phyloP scores from a whole-genome alignment of 1,140 invertebrate genomes.

The Leptinotarsa lineolata region DNA sequence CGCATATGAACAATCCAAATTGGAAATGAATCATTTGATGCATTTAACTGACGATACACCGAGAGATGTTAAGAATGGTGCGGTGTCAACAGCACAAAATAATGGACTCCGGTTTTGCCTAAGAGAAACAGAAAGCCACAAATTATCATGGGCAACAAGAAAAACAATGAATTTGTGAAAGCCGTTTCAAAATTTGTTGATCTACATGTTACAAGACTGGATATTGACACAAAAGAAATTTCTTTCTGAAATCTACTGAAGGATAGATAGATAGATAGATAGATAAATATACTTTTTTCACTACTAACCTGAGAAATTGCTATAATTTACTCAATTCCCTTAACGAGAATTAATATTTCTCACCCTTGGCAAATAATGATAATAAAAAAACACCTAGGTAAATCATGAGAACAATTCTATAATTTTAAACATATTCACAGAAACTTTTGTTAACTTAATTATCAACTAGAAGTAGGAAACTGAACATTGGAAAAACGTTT shows the following conservation, averaged over 20 bases:
- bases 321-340: too few species aligned
- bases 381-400: too few species aligned
- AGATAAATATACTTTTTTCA: too few species aligned
- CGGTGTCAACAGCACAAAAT: conserved; percentile 7
- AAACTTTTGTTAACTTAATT: too few species aligned
- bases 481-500: too few species aligned
- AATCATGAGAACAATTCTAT: too few species aligned
- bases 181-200: conserved; percentile 9
- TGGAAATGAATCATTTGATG: neutral
- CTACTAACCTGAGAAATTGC: too few species aligned
- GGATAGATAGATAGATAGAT: too few species aligned
- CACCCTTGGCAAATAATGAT: too few species aligned
- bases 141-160: conserved; percentile 14
- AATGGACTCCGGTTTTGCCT: conserved; percentile 3
- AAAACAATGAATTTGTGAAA: conserved; percentile 4
- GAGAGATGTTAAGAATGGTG: neutral
- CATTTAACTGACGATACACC: neutral
- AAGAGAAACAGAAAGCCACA: conserved; percentile 20
- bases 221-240: neutral
- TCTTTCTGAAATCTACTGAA: conserved; percentile 12
- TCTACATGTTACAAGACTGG: conserved; percentile 9
- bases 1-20: conserved; percentile 11
- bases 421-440: too few species aligned
- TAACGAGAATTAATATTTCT: too few species aligned
- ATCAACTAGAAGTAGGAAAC: too few species aligned